Base-by-base conservation (phyloP, 2,113 vertebrate species). In the Oryzias javanicus region DNA sequence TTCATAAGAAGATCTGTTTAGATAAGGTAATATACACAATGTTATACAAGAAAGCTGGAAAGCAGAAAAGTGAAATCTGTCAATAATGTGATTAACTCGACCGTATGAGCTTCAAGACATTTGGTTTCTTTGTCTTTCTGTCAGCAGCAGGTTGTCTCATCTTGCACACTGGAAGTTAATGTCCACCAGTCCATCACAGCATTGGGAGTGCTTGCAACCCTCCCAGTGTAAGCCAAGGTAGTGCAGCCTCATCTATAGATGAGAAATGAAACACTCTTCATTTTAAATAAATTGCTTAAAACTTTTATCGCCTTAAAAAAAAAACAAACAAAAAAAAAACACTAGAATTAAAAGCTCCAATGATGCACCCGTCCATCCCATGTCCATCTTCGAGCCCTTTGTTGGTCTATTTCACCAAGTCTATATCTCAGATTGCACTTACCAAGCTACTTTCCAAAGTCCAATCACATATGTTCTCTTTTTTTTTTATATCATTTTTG, bases 1-100 rank as follows among this genome's bases (percentile, higher is more conserved):
- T 92, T 91, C 86, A 89, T 89, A 88, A 85, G 78, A 90, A 89
- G 78, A 85, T 89, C 78, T 90, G 81, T 86, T 89, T 87, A 80
- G 68, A 87, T 87, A 87, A 89, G 73, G 87, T 80, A 87, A 78
- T 89, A 85, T 87, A 91, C 81, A 91, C 76, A 90, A 79, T 78
- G 85, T 88, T 86, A 89, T 69, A 89, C 83, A 89, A 86, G 89
- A 77, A 84, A 89, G 87, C 83, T 77, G 74, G 58, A 87, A 75
- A 83, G 85, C 70, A 86, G 72, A 83, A 61, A 73, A 56, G 64
- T 60, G 19, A 81, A 68, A 76, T 77, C 56, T 71, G 69, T 73
- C 62, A 42, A 70, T 70, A 53, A 29, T 51, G 47, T 64, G 46
- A 48, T 75, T 81, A 66, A 42, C 27, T 64, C 49, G 48, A 79